Conservation (phyloP, 2,888 invertebrate species). For the Drosophila anomalipes region DNA sequence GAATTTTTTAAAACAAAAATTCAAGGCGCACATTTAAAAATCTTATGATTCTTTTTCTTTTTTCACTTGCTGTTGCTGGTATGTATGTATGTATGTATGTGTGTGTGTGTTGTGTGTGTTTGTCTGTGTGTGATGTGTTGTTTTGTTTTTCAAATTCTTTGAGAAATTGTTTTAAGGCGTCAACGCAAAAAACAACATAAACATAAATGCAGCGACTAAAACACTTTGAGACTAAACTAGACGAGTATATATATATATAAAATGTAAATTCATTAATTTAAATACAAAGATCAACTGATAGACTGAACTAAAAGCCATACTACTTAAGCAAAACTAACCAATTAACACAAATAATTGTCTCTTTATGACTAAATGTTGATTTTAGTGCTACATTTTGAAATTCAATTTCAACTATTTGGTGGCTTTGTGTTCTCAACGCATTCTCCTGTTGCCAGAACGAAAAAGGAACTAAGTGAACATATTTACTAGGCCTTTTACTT, state of each 20-base stretch:
- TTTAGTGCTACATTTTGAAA: conserved; percentile 49
- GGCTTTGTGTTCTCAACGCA: conserved; percentile 35
- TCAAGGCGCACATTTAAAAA: conserved; percentile 52
- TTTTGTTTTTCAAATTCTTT: conserved; percentile 57
- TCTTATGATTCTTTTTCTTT: neutral
- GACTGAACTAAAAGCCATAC: conserved; percentile 5
- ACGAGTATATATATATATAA: conserved; percentile 17
- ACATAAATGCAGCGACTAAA: conserved; percentile 66
- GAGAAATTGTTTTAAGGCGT: conserved; percentile 42
- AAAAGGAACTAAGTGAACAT: conserved; percentile 41
- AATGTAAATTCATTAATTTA: conserved; percentile 43
- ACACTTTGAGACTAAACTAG: conserved; percentile 19
- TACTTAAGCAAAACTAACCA: conserved; percentile 26
- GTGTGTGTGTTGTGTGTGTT: conserved; percentile 12
- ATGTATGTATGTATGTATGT: conserved; percentile 6
- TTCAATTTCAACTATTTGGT: conserved; percentile 67
- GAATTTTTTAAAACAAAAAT: conserved; percentile 82
- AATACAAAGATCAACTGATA: conserved; percentile 16
- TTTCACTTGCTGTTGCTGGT: conserved; percentile 20
- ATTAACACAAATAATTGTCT: conserved; percentile 51
- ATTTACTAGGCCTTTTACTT: conserved; percentile 15
- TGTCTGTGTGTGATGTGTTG: conserved; percentile 43
- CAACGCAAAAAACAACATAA: conserved; percentile 43
- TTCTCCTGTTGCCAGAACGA: conserved; percentile 14
- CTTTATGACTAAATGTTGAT: conserved; percentile 60